Percentiles rank a stretch among this genome's conserved stretches.
Conservation (phyloP, 1,140 invertebrate genomes). For the Venturia canescens region DNA sequence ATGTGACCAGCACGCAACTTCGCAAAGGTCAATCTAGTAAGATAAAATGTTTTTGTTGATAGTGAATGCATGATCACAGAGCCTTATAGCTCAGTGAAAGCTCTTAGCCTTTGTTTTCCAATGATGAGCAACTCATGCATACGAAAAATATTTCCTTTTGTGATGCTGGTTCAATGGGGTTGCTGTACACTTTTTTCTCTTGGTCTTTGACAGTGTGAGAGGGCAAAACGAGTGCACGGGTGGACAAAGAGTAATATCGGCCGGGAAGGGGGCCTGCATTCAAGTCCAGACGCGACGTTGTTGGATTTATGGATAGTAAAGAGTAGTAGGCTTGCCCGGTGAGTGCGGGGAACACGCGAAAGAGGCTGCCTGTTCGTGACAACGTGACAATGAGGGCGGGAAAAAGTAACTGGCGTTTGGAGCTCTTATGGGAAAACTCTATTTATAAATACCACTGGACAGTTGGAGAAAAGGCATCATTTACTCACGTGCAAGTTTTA, state of each 20-base stretch:
- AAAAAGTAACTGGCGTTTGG: conserved; percentile 69
- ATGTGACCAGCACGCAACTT: too few relatives aligned
- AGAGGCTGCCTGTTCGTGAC: conserved; percentile 66
- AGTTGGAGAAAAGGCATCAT: conserved; percentile 11
- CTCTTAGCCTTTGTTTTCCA: background rate
- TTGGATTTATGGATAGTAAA: conserved; percentile 75
- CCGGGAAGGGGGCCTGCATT: conserved; percentile 49
- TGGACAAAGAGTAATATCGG: conserved; percentile 64
- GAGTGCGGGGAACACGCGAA: conserved; percentile 7
- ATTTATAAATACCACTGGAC: conserved; percentile 68
- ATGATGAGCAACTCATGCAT: conserved; percentile 14
- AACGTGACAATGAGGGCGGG: conserved; percentile 71
- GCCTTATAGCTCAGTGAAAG: background rate
- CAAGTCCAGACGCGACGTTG: conserved; percentile 68
- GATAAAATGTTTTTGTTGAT: background rate
- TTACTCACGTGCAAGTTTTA: conserved; percentile 51
- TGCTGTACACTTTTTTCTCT: conserved; percentile 12
- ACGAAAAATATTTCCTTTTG: conserved; percentile 16
- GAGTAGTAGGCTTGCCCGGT: conserved; percentile 61
- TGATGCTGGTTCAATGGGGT: background rate
- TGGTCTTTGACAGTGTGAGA: conserved; percentile 24
- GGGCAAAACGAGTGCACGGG: conserved; percentile 61
- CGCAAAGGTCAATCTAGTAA: too few relatives aligned
- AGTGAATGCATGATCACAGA: background rate
- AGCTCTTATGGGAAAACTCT: conserved; percentile 71